Evolutionary conservation across 2,113 vertebrate genomes (phyloP).

Genomic region (Rhinolophus sinicus): DNA sequence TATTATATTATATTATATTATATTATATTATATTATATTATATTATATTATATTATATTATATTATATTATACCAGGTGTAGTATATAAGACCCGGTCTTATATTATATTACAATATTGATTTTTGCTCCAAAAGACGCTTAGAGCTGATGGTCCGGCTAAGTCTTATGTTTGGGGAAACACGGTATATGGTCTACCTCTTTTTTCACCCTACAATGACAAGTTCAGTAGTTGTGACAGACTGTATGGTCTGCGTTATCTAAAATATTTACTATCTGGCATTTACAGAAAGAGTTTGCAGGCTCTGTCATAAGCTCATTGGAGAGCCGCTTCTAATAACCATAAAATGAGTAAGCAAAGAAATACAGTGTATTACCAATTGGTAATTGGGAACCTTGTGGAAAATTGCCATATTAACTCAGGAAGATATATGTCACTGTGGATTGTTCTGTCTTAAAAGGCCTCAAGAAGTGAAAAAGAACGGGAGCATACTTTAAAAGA

Average conservation of each 20-base stretch:
- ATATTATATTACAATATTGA: no score
- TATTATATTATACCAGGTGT: no score
- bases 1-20: no score
- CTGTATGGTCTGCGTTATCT: not conserved
- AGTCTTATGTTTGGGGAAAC: no score
- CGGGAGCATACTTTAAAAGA: not conserved
- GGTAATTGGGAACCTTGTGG: not conserved
- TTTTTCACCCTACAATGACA: not conserved
- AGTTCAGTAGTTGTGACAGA: not conserved
- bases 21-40: no score
- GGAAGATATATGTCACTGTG: not conserved
- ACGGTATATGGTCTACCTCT: rapidly evolving
- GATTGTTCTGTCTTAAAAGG: not conserved
- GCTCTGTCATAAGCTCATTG: not conserved
- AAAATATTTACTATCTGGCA: not conserved
- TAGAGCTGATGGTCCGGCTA: no score
- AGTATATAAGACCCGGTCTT: no score
- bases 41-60: no score
- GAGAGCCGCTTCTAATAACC: not conserved
- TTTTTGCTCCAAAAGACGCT: no score
- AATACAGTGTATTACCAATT: not conserved
- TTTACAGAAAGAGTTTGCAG: not conserved
- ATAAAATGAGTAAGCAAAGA: not conserved
- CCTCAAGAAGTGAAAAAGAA: not conserved
- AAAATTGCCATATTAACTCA: not conserved